Evolutionary conservation across 53 echinoderm and acorn worm species (phyloP), one percentile per base, ranked within the genome.

Genomic region (Henricia sp.): DNA sequence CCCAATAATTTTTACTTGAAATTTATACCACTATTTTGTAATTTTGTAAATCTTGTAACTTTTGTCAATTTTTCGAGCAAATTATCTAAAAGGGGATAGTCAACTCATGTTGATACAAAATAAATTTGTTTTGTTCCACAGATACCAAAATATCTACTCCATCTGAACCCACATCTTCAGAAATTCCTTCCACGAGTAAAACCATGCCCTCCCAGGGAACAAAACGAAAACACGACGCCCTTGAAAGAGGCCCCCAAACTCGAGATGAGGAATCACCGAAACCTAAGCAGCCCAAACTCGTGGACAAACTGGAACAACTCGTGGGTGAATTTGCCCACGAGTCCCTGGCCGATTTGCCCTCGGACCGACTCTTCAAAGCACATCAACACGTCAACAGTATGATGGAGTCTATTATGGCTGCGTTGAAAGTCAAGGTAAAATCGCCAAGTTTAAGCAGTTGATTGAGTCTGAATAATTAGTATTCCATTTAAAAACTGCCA

Each of bases 351-450:
- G 54, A 82, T 23, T 34, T 97, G 24, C 90, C 97, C 0, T 74
- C 94, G 0, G 77, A 83, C 0, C 87, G 92, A 23, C 72, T 97
- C 23, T 97, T 97, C 83, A 85, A 83, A 53, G 97, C 97, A n/a
- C 94, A 94, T 32, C 88, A 77, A 16, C 94, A 97, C 25, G 92
- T 97, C 53, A 94, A 92, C 76, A 48, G 59, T 36, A 63, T 97
- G 90, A 94, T 92, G 88, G 92, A 90, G 20, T 42, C 88, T 2
- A 92, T 97, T 50, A 85, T 97, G 90, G 90, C 80, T 26, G 97
- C 92, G 1, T 77, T 97, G 8, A 94, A 94, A 44, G 55, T 52
- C 26, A 97, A 97, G 56, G 94, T 92, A 70, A 84, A 91, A 26
- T 91, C 93, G 12, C 85, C 95, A 1, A 91, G 85, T 38, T 82